These are phyloP conservation scores for Calyptommatus sinebrachiatus DNA, from an alignment of 2,113 vertebrate species.

Conservation along the genomic window DNA sequence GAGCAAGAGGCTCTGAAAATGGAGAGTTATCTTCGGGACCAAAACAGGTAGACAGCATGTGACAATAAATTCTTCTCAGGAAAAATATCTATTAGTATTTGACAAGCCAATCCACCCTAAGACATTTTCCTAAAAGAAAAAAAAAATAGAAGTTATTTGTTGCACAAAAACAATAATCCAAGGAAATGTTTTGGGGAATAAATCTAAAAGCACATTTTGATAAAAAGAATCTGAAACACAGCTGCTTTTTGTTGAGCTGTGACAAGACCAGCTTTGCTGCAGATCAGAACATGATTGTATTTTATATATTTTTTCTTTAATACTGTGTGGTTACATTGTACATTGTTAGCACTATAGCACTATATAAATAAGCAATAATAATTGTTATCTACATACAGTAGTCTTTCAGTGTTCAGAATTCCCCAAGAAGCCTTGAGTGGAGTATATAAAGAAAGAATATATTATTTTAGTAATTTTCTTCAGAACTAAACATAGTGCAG, in stretches of 20 bases:
- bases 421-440: constrained; percentile 7
- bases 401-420: neutral
- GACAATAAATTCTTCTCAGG: neutral
- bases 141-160: neutral
- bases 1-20: constrained; percentile 71
- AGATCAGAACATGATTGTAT: neutral
- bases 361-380: too few species aligned
- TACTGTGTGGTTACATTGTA: too few species aligned
- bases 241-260: too few species aligned
- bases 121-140: neutral
- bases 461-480: constrained; percentile 12
- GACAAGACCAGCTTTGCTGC: neutral
- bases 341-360: too few species aligned
- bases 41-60: constrained; percentile 78
- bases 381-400: neutral
- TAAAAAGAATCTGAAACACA: neutral
- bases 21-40: constrained; percentile 76
- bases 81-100: neutral
- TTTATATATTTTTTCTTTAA: too few species aligned
- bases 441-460: constrained; percentile 27
- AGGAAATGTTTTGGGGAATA: neutral
- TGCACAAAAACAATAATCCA: neutral
- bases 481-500: neutral
- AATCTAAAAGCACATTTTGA: neutral
- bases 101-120: neutral